phyloP scores from a whole-genome alignment of 2,888 invertebrate genomes.

The Clusia tigrina region DNA sequence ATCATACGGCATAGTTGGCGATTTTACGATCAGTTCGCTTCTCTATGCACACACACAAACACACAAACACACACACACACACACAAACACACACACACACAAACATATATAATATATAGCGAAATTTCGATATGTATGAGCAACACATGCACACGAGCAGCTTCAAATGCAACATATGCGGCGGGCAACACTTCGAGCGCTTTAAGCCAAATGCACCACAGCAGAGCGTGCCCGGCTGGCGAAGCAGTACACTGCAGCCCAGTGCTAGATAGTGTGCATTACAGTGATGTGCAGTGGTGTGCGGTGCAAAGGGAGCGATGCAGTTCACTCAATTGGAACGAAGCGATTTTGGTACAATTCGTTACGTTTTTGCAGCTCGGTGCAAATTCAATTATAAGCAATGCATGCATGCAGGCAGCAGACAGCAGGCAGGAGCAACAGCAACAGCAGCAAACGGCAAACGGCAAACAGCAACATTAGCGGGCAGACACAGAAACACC shows the following conservation, averaged over 20 bases:
- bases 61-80: not conserved
- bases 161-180: constrained; percentile 6
- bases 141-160: too few relatives aligned
- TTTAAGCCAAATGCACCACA: not conserved
- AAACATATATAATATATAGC: not conserved
- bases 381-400: constrained; percentile 2
- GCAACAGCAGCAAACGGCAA: constrained; percentile 8
- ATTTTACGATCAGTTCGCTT: too few relatives aligned
- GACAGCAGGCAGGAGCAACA: not conserved
- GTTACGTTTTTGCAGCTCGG: constrained; percentile 50
- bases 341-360: constrained; percentile 58
- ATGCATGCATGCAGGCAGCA: not conserved
- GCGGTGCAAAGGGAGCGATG: constrained; percentile 40
- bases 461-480: too few relatives aligned
- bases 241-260: too few relatives aligned
- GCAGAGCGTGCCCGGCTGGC: not conserved
- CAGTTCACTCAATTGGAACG: constrained; percentile 60
- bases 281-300: constrained; percentile 28
- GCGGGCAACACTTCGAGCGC: not conserved
- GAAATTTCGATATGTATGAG: not conserved
- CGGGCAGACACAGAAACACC: too few relatives aligned
- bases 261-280: constrained; percentile 11
- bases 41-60: not conserved
- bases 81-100: not conserved
- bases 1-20: too few relatives aligned